A percentile compares a stretch with the other conserved stretches of the same genome.
These are phyloP conservation scores for Pseudachorutes palmiensis DNA, from an alignment of 1,140 invertebrate species.

Conservation along the genomic window DNA sequence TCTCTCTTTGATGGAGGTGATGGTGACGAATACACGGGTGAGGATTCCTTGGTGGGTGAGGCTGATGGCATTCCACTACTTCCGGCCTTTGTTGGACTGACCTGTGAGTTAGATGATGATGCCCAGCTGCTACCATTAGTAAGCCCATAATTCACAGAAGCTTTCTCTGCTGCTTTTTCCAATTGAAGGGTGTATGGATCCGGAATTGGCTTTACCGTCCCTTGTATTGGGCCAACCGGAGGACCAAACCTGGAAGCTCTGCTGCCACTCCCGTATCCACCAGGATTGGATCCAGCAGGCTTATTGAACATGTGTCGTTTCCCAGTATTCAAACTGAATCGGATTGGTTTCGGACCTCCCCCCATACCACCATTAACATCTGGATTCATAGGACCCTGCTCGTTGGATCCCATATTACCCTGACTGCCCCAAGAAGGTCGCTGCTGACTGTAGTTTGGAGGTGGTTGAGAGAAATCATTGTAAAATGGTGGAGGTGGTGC, in stretches of 20 bases:
- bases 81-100: too few relatives aligned
- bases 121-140: slow-evolving; percentile 3
- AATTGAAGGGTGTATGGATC: not conserved
- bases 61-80: too few relatives aligned
- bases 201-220: not conserved
- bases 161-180: not conserved
- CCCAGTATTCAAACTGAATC: not conserved
- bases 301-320: not conserved
- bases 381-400: not conserved
- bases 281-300: not conserved
- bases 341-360: not conserved
- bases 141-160: not conserved
- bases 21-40: too few relatives aligned
- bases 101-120: not conserved
- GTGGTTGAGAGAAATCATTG: slow-evolving; percentile 1
- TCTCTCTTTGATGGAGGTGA: not conserved
- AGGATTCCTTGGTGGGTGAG: too few relatives aligned
- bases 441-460: not conserved
- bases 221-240: not conserved
- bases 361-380: not conserved
- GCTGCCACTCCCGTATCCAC: too few relatives aligned
- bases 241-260: not conserved
- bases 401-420: not conserved
- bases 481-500: slow-evolving; percentile 1
- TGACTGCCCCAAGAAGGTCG: not conserved